phyloP scores from a whole-genome alignment of 2,888 invertebrate genomes.

The Calameuta idolon region DNA sequence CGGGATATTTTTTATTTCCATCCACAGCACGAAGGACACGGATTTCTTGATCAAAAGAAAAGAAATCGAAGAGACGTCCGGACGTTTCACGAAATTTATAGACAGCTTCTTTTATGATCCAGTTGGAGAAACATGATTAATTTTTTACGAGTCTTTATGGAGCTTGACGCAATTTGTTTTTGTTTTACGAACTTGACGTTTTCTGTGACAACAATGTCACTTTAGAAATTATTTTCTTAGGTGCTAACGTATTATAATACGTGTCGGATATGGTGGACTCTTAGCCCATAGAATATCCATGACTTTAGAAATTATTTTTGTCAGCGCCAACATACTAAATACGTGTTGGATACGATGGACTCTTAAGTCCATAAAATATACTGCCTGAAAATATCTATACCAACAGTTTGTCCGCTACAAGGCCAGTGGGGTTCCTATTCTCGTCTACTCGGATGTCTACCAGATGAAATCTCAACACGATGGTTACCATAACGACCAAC shows the following conservation, averaged over 20 bases:
- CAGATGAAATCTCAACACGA: constrained; percentile 37
- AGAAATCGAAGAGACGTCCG: neutral
- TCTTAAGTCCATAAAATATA: neutral
- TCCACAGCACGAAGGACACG: neutral
- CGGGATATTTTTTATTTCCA: neutral
- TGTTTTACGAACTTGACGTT: neutral
- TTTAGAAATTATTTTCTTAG: neutral
- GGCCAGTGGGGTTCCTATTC: neutral
- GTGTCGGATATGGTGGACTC: neutral
- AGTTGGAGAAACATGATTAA: neutral
- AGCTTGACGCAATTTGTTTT: neutral
- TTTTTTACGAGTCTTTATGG: neutral
- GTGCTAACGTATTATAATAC: neutral
- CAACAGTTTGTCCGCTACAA: neutral
- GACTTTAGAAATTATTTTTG: neutral
- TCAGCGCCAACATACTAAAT: neutral
- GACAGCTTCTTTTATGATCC: too few relatives aligned
- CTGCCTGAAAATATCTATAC: neutral
- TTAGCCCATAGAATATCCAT: neutral
- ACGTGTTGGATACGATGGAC: neutral
- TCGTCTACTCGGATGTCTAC: neutral
- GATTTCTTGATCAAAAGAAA: neutral
- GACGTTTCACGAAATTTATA: neutral
- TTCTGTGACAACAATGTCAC: neutral
- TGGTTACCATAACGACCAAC: constrained; percentile 39